Conservation (phyloP, 2,888 invertebrate genomes). For the Charanyca ferruginea region DNA sequence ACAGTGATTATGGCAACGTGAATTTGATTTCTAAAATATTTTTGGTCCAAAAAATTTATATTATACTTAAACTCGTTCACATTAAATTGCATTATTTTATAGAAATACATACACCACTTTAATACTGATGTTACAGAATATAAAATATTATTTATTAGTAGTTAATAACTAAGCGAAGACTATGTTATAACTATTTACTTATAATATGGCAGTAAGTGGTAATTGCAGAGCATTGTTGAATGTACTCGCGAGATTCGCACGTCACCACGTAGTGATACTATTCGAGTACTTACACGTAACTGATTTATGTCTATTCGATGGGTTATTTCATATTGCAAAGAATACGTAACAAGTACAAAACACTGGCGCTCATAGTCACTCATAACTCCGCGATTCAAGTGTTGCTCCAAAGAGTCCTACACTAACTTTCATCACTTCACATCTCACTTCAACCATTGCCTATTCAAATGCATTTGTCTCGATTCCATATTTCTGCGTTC, state of each 20-base stretch:
- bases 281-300: slow-evolving; percentile 81
- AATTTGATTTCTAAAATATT: slow-evolving; percentile 89
- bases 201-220: slow-evolving; percentile 90
- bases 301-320: slow-evolving; percentile 86
- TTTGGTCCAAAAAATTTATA: slow-evolving; percentile 88
- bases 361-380: slow-evolving; percentile 74
- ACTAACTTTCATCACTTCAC: slow-evolving; percentile 68
- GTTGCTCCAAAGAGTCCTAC: slow-evolving; percentile 62
- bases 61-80: slow-evolving; percentile 82
- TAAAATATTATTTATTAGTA: slow-evolving; percentile 81
- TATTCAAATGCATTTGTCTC: slow-evolving; percentile 55
- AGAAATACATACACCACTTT: slow-evolving; percentile 89
- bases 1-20: slow-evolving; percentile 89
- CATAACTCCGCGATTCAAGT: slow-evolving; percentile 55
- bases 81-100: slow-evolving; percentile 78
- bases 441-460: slow-evolving; percentile 46
- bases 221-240: slow-evolving; percentile 77
- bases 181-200: slow-evolving; percentile 86
- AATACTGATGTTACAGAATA: slow-evolving; percentile 88
- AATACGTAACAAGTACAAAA: slow-evolving; percentile 76
- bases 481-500: slow-evolving; percentile 51
- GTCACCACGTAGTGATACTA: slow-evolving; percentile 77
- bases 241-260: slow-evolving; percentile 85
- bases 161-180: slow-evolving; percentile 86
- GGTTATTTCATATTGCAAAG: slow-evolving; percentile 78